Conservation (phyloP, 2,797 vertebrate genomes). For the Myripristis murdjan region DNA sequence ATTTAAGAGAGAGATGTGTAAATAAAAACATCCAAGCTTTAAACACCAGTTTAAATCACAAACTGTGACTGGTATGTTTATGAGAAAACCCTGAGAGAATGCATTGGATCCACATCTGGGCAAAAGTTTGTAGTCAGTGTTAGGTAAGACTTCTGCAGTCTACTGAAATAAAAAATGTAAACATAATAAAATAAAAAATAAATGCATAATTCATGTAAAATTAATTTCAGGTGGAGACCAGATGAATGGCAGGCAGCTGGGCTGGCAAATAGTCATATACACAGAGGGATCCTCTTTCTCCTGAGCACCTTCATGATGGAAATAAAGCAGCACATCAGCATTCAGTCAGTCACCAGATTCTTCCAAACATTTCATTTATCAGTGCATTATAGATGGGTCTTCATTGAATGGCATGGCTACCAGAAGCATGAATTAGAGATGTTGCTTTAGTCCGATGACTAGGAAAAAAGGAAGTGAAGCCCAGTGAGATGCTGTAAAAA, state of each 20-base stretch:
- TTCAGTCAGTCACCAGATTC: conserved; percentile 56
- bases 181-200: too few species aligned
- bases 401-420: conserved; percentile 34
- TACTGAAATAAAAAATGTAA: too few species aligned
- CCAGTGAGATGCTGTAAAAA: not conserved
- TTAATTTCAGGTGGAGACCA: not conserved
- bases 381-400: conserved; percentile 44
- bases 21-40: too few species aligned
- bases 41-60: too few species aligned
- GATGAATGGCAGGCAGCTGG: not conserved
- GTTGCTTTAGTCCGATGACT: conserved; percentile 45
- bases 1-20: too few species aligned
- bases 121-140: too few species aligned
- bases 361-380: conserved; percentile 51
- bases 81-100: too few species aligned
- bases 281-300: conserved; percentile 44
- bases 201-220: too few species aligned
- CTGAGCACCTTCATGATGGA: conserved; percentile 38
- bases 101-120: too few species aligned
- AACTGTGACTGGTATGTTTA: too few species aligned
- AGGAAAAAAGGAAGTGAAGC: conserved; percentile 15
- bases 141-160: too few species aligned
- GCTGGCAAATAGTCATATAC: not conserved
- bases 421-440: conserved; percentile 38
- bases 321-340: conserved; percentile 41